Percentiles rank a stretch among this genome's conserved stretches.
Evolutionary conservation across 2,113 vertebrate genomes (phyloP).

Genomic region (Riparia riparia): DNA sequence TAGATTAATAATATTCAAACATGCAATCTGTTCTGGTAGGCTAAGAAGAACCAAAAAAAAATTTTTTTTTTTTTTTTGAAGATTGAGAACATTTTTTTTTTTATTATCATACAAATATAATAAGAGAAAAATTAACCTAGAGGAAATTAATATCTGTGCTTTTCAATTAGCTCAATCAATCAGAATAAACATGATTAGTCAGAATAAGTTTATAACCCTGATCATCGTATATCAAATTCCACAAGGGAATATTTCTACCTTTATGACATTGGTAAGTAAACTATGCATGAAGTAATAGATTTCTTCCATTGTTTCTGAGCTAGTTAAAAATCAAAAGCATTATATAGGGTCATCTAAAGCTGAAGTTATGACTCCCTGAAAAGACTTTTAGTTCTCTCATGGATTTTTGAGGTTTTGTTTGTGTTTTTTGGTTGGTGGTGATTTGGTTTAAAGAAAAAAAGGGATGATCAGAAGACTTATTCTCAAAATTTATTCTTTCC

Average conservation of each 20-base stretch:
- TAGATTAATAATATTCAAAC: background rate
- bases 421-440: background rate
- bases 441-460: background rate
- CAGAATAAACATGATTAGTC: conserved; percentile 59
- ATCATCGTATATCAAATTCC: conserved; percentile 3
- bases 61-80: conserved; percentile 23
- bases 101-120: conserved; percentile 62
- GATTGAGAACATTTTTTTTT: conserved; percentile 38
- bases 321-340: conserved; percentile 1
- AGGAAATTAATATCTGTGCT: conserved; percentile 18
- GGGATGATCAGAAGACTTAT: background rate
- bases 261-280: conserved; percentile 20
- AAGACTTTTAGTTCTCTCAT: background rate
- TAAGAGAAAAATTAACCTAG: conserved; percentile 51
- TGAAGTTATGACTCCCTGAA: background rate
- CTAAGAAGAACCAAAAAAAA: background rate
- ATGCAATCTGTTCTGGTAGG: conserved; percentile 32
- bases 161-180: conserved; percentile 71
- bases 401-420: accelerated
- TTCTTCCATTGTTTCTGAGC: background rate
- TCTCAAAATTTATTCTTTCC: background rate
- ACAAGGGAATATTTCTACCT: conserved; percentile 7
- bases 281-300: conserved; percentile 1
- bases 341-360: background rate
- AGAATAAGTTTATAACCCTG: conserved; percentile 31